These are phyloP conservation scores for Galemys pyrenaicus DNA, from an alignment of 2,113 vertebrate genomes.

Conservation along the genomic window DNA sequence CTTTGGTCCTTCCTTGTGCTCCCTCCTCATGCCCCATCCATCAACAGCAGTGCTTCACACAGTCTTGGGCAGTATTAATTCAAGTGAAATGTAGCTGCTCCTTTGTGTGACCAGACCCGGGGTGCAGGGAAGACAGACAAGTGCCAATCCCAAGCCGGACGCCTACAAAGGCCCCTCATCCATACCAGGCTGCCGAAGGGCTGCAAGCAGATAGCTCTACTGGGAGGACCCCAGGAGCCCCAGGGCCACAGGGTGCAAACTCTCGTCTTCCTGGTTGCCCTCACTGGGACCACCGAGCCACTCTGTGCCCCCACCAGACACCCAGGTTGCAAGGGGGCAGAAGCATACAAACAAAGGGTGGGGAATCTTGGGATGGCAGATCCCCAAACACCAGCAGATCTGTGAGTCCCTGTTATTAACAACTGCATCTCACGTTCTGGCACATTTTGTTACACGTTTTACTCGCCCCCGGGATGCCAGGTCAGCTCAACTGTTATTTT, in stretches of 20 bases:
- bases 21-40: fast-evolving
- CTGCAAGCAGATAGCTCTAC: neutral
- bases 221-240: neutral
- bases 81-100: fast-evolving
- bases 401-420: fast-evolving
- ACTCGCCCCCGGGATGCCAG: neutral
- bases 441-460: neutral
- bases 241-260: too few species aligned
- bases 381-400: fast-evolving
- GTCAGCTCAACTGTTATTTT: neutral
- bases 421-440: fast-evolving
- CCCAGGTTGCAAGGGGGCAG: neutral
- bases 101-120: neutral
- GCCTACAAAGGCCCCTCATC: neutral
- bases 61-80: neutral
- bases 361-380: neutral
- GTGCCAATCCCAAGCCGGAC: fast-evolving
- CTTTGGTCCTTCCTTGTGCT: neutral
- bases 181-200: neutral
- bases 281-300: neutral
- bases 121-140: neutral
- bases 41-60: neutral
- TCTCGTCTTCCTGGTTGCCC: fast-evolving
- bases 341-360: fast-evolving
- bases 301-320: fast-evolving